Evolutionary conservation across 2,888 invertebrate species (phyloP), one percentile per base, ranked within the genome.

Genomic region (Dione vanillae): DNA sequence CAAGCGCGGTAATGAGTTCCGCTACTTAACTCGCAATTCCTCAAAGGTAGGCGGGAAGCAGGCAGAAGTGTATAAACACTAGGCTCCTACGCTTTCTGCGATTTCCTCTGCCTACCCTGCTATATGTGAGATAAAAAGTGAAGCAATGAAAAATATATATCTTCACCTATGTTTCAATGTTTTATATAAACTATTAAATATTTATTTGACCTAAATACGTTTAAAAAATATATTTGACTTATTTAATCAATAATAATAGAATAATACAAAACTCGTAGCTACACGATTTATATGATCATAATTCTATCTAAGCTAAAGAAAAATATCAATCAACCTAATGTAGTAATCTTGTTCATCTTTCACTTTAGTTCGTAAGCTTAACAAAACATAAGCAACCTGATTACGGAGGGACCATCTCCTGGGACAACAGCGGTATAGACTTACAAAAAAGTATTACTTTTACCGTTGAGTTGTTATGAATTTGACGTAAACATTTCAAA

Each of bases 351-450:
- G 37, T 68, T 54, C 59, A 52, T 62, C 43, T 68, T 62, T 62
- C 16, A 54, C 52, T 62, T 68, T 20, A 14, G 51, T 19, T 41
- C 27, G 35, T 14, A 61, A 51, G 61, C 41, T 67, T 40, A 67
- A 67, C 14, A 61, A 68, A 61, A 62, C 61, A 68, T 51, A 68
- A 62, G 52, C 19, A 61, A 43, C 62, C 19, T 37, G 27, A 51
- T 54, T 45, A 20, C 37, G 14, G n/a, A 54, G 20, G 41, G 35
- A 16, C 19, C 16, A 19, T 37, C 68, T 45, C 68, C 7, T 9
- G 62, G 62, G 62, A 64, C 7, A 16, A 56, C 56, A 11, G 56
- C 11, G 16, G 37, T 49, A 49, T 14, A 37, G 19, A 49, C 35
- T 27, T 58, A 35, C 58, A 35, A 56, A 5, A 59, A 20, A 43